Evolutionary conservation across 2,888 invertebrate genomes (phyloP).

Genomic region (Lepidocyrtoides sp.): DNA sequence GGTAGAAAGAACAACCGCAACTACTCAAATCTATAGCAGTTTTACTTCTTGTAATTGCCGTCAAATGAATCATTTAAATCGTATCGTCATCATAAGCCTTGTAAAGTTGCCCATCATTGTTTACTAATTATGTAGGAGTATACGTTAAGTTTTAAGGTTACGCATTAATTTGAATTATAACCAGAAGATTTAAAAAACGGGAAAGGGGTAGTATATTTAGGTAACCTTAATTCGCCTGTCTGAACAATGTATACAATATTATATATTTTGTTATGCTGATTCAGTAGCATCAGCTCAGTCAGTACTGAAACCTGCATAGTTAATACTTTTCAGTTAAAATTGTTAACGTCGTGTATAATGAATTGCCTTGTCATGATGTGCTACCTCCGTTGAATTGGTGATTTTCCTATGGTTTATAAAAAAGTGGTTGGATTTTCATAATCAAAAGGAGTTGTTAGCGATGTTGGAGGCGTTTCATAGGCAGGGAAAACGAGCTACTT

Average conservation of each 20-base stretch:
- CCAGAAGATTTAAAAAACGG: neutral
- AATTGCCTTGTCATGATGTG: slow-evolving; percentile 62
- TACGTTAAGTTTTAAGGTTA: neutral
- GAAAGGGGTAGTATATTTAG: neutral
- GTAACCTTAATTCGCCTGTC: slow-evolving; percentile 49
- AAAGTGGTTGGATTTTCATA: neutral
- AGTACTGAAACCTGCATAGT: neutral
- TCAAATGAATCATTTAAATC: neutral
- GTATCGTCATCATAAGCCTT: neutral
- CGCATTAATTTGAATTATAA: neutral
- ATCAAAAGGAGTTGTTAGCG: slow-evolving; percentile 27
- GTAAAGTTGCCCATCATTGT: neutral
- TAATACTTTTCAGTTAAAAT: neutral
- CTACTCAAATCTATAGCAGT: neutral
- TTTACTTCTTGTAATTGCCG: neutral
- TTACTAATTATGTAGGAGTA: neutral
- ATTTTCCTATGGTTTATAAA: slow-evolving; percentile 1
- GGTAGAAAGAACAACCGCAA: no score
- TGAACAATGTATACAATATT: slow-evolving; percentile 18
- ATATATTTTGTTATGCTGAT: no score
- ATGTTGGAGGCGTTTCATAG: slow-evolving; percentile 27
- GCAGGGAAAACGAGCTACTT: slow-evolving; percentile 47
- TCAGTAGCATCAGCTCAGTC: neutral
- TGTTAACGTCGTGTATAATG: slow-evolving; percentile 14
- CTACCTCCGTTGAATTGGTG: slow-evolving; percentile 3